Evolutionary conservation across 2,888 invertebrate species (phyloP), one percentile per base, ranked within the genome.

Genomic region (Xanthorhoe designata): DNA sequence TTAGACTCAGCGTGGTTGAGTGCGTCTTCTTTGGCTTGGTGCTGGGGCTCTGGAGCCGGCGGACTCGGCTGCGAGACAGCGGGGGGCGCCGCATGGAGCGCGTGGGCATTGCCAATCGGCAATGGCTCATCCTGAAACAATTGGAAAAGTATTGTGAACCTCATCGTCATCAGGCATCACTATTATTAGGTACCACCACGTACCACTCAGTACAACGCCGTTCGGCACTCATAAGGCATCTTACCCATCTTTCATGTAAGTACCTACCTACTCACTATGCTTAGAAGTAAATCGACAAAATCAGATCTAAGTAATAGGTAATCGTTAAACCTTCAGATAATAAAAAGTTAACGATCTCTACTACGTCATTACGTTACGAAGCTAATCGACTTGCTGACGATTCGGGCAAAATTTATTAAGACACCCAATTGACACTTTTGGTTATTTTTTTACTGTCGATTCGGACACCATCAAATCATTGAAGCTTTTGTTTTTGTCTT

Each of bases 1-100:
- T 91, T 91, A 18, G 93, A 90, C 78, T 93, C 93, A 5, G 90
- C 91, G 59, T 89, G 92, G 78, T 84, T 88, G 65, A 93, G 87
- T 35, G 87, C 83, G 70, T 93, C 92, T 54, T 89, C 89, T 74
- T 89, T 90, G 74, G 83, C 71, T 58, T 85, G 84, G 74, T 78
- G 83, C 72, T 78, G 82, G 9, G 83, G 71, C 45, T 78, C 75
- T 10, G 71, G 69, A 5, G 80, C 77, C 18, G 80, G 72, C 5
- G 69, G 78, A 69, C 63, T 83, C 75, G 70, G 72, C 73, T 84
- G 54, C 58, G 74, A 74, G 66, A 70, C 70, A 32, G 79, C 70
- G n/a, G 75, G 75, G 18, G 82, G 74, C 10, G 80, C 68, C 38
- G 81, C 92, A 70, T 91, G 92, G 66, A 93, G 77, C 3, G 94